Evolutionary conservation across 2,113 vertebrate genomes (phyloP).

Genomic region (Cololabis saira): DNA sequence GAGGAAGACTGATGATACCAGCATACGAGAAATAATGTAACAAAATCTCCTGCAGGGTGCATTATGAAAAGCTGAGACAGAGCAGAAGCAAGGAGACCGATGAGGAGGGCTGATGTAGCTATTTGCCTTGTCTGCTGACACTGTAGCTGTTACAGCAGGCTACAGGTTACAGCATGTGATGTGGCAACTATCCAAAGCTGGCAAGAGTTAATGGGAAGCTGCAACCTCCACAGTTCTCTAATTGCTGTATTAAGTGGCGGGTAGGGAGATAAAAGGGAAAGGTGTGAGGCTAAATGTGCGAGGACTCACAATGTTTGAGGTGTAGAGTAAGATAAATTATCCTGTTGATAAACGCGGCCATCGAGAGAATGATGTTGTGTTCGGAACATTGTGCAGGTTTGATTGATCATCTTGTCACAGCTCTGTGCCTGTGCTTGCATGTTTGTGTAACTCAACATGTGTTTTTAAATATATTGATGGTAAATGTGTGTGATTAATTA

Average conservation of each 20-base stretch:
- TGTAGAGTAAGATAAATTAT: conserved; percentile 72
- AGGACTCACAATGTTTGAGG: conserved; percentile 64
- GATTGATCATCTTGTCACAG: conserved; percentile 64
- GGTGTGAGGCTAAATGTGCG: conserved; percentile 68
- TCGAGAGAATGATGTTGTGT: conserved; percentile 54
- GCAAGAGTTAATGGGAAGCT: conserved; percentile 59
- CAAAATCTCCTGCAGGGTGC: conserved; percentile 28
- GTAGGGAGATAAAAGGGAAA: conserved; percentile 70
- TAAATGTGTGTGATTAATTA: conserved; percentile 68
- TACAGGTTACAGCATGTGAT: conserved; percentile 53
- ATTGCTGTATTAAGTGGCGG: conserved; percentile 73
- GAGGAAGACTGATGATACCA: conserved; percentile 56
- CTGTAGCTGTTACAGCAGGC: conserved; percentile 41
- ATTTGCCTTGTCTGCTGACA: conserved; percentile 19
- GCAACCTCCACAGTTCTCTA: conserved; percentile 59
- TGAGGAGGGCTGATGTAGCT: conserved; percentile 13
- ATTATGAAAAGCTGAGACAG: conserved; percentile 36
- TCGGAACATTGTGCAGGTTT: conserved; percentile 50
- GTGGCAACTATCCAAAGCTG: conserved; percentile 45
- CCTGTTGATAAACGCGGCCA: conserved; percentile 67
- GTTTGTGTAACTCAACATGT: conserved; percentile 24
- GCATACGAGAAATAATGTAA: conserved; percentile 38
- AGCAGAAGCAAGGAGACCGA: conserved; percentile 4
- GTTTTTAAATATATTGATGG: conserved; percentile 41
- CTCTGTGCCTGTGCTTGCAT: conserved; percentile 4